Conservation (phyloP, 2,888 invertebrate genomes). For the Lepidocyrtinus sp. region DNA sequence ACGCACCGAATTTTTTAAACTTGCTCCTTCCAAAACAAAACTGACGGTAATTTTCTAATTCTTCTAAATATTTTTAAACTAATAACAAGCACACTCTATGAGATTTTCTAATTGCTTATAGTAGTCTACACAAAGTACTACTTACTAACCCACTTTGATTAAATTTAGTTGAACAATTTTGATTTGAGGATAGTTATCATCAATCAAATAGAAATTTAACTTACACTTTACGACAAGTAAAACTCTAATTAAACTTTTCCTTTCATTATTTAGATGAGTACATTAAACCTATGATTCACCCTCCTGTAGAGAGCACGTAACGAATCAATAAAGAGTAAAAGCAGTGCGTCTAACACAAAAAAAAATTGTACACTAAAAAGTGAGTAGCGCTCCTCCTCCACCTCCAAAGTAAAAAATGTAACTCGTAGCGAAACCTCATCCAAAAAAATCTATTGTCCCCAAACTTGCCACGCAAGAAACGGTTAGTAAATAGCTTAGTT, state of each 20-base stretch:
- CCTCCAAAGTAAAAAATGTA: background rate
- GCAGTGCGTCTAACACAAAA: background rate
- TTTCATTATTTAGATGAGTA: conserved; percentile 51
- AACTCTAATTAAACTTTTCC: background rate
- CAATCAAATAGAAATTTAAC: background rate
- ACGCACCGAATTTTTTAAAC: too few species aligned
- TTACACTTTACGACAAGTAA: background rate
- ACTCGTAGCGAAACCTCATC: background rate
- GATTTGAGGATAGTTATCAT: background rate
- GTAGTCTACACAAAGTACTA: too few species aligned
- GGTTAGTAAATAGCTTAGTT: background rate
- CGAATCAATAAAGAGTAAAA: conserved; percentile 16
- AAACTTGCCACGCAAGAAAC: background rate
- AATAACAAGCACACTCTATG: too few species aligned
- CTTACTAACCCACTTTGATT: background rate
- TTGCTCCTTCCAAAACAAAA: too few species aligned
- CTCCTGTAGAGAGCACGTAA: conserved; percentile 59
- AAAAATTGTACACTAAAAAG: background rate
- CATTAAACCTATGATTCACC: conserved; percentile 58
- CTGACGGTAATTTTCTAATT: too few species aligned
- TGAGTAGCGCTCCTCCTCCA: background rate
- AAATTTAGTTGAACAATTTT: background rate
- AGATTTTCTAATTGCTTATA: too few species aligned
- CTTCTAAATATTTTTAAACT: too few species aligned
- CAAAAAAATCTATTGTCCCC: background rate